Evolutionary conservation across 1,140 invertebrate genomes (phyloP), one percentile per base, ranked within the genome.

Genomic region (Neodiprion virginianus): DNA sequence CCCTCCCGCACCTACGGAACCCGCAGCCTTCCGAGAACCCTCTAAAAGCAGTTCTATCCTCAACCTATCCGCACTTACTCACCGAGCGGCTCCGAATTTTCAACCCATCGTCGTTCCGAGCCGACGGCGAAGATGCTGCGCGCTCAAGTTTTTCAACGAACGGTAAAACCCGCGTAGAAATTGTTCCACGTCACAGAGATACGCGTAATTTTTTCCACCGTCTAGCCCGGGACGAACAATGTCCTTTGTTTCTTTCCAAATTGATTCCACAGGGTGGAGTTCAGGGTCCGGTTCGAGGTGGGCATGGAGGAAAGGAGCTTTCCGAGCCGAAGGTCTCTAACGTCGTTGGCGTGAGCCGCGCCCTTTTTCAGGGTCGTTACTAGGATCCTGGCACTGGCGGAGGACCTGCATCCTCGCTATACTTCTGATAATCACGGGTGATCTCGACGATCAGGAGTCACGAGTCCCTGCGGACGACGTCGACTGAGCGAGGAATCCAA

Each of bases 1-100:
- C 78, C 79, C 80, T 79, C 80, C 78, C 78, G 76, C 53, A 61
- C 53, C 53, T 17, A 40, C 82, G 78, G 81, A 84, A 85, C 82
- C 81, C 78, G 78, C 81, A 82, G 83, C 82, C 77, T 76, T 75
- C 74, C 79, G 77, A 61, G 11, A 61, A 61, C 53, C 53, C 53
- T 61, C 53, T 61, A 17, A 61, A 61, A 61, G 53, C 11, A 61
- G 11, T 61, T 61, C 53, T 61, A 61, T 61, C 53, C 53, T 12
- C 28, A 5, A 40, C 28, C 28, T 40, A 40, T 40, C 28, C 28
- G 28, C 11, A 61, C 53, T 17, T 8, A 61, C 53, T 17, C 53
- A 61, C 53, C 28, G 28, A 40, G 28, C 28, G 1, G 28, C 28
- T 40, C 28, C 28, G 28, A 40, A 40, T 40, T 40, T 40, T 40